These are phyloP conservation scores for Merluccius polli DNA, from an alignment of 2,797 vertebrate genomes.

Conservation along the genomic window DNA sequence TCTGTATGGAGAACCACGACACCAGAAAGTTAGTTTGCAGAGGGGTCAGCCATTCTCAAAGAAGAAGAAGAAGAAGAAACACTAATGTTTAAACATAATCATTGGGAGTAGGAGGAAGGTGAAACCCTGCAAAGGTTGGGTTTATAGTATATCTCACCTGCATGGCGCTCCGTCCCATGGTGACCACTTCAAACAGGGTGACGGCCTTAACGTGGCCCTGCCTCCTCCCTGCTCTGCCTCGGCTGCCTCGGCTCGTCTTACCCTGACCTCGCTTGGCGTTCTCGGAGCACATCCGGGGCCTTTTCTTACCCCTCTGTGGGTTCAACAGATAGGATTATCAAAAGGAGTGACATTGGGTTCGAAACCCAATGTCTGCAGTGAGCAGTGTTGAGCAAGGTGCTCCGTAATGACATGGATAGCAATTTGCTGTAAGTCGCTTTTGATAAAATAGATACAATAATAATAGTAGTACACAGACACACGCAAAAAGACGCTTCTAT, in stretches of 20 bases:
- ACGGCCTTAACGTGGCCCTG: conserved; percentile 78
- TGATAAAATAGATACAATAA: neutral
- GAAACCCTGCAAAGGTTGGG: neutral
- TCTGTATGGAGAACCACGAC: conserved; percentile 61
- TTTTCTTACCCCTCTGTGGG: conserved; percentile 74
- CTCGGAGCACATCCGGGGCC: conserved; percentile 70
- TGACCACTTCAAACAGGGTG: conserved; percentile 88
- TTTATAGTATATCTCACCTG: conserved; percentile 66
- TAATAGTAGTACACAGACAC: neutral
- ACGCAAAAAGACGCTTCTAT: neutral
- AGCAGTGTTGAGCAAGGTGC: neutral
- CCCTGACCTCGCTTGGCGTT: conserved; percentile 71
- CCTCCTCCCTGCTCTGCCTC: conserved; percentile 23
- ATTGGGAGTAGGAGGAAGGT: neutral
- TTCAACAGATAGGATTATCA: neutral
- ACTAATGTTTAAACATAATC: neutral
- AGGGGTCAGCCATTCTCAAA: neutral
- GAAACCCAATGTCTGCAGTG: neutral
- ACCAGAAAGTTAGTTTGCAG: neutral
- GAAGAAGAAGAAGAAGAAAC: neutral
- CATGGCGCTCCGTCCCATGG: conserved; percentile 85
- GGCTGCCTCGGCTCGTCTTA: conserved; percentile 42
- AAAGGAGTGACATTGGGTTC: neutral
- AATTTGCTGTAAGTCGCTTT: neutral
- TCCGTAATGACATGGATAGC: neutral